Evolutionary conservation across 2,888 invertebrate species (phyloP).

Genomic region (Habrosyne pyritoides): DNA sequence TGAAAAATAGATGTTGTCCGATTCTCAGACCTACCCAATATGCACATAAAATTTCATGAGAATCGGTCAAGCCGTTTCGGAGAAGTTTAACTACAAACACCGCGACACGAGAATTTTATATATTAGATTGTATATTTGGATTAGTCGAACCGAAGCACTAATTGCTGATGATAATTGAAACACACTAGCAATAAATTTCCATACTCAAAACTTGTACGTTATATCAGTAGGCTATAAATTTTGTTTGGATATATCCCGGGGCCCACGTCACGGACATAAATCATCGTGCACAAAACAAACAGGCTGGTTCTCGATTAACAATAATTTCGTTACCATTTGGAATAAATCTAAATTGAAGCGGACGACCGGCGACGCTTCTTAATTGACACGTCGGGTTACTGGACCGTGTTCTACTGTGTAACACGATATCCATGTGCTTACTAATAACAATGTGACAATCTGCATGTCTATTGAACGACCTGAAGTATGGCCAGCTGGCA

Average conservation of each 20-base stretch:
- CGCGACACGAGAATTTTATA: no score
- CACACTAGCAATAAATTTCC: not conserved
- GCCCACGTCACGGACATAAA: conserved; percentile 24
- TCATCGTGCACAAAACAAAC: conserved; percentile 28
- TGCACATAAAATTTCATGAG: no score
- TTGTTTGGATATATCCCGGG: conserved; percentile 14
- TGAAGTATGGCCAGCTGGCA: conserved; percentile 25
- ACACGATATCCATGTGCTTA: conserved; percentile 58
- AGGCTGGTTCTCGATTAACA: conserved; percentile 48
- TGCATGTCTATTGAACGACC: conserved; percentile 34
- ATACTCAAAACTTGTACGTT: not conserved
- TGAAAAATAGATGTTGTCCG: no score
- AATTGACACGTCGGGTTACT: conserved; percentile 74
- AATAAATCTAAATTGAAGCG: conserved; percentile 70
- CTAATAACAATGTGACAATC: conserved; percentile 62
- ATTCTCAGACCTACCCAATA: no score
- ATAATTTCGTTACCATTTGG: conserved; percentile 66
- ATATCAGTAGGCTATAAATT: conserved; percentile 25
- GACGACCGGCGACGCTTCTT: conserved; percentile 47
- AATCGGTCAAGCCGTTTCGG: no score
- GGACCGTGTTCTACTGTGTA: conserved; percentile 58
- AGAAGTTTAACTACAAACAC: no score
- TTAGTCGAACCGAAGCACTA: conserved; percentile 1
- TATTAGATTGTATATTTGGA: not conserved
- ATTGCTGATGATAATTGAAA: conserved; percentile 2